These are phyloP conservation scores for Drosophila niveifrons DNA, from an alignment of 2,888 invertebrate species.

Conservation along the genomic window DNA sequence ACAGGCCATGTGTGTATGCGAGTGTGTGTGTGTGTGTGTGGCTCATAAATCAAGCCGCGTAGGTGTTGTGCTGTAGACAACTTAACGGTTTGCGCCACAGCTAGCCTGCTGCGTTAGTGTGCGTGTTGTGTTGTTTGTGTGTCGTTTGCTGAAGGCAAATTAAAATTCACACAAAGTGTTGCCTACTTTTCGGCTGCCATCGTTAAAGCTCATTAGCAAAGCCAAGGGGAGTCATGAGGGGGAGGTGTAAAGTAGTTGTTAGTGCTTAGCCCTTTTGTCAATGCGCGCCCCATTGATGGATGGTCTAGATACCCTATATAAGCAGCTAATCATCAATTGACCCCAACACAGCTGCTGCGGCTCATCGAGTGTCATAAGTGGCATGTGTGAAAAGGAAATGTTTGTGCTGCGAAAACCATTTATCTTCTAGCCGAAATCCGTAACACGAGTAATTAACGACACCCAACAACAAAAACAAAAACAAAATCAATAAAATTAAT, in stretches of 20 bases:
- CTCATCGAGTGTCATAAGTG: conserved; percentile 3
- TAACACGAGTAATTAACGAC: conserved; percentile 60
- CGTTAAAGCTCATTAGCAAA: conserved; percentile 70
- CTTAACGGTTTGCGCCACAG: conserved; percentile 55
- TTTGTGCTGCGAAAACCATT: conserved; percentile 42
- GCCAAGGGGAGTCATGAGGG: no score
- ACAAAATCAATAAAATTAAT: conserved; percentile 73
- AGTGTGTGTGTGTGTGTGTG: conserved; percentile 22
- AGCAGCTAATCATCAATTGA: background rate
- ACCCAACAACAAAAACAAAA: no score
- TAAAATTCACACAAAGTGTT: conserved; percentile 70
- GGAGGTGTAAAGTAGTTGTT: background rate
- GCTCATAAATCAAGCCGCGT: conserved; percentile 68
- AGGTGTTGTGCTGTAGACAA: conserved; percentile 73
- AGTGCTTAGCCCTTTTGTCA: conserved; percentile 23
- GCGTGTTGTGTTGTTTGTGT: conserved; percentile 18
- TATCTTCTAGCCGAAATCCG: conserved; percentile 47
- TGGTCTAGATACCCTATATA: conserved; percentile 35
- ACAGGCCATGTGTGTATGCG: conserved; percentile 38
- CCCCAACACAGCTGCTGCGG: background rate
- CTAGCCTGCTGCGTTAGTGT: conserved; percentile 18
- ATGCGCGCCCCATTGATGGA: conserved; percentile 46
- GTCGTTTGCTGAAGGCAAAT: conserved; percentile 58
- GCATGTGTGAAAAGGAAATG: background rate
- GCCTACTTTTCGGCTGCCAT: conserved; percentile 66